Conservation (phyloP, 1,140 invertebrate genomes). For the Caenorhabditis latens region DNA sequence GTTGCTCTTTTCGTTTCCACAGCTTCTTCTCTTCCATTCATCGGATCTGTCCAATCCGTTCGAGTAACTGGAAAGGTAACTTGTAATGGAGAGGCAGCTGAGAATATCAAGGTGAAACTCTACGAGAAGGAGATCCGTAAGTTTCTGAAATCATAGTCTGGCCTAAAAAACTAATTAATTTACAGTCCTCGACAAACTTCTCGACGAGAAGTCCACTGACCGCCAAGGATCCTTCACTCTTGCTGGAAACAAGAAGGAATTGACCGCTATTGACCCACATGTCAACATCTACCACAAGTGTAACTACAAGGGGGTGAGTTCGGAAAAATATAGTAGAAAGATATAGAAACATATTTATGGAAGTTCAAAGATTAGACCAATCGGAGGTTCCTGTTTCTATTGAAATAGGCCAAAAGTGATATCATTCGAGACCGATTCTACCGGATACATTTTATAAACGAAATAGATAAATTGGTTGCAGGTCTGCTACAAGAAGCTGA, state of each 20-base stretch:
- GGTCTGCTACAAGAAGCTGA: slow-evolving; percentile 68
- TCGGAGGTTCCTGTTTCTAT: too few relatives aligned
- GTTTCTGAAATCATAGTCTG: not conserved
- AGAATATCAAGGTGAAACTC: slow-evolving; percentile 55
- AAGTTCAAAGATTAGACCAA: too few relatives aligned
- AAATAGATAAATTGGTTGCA: not conserved
- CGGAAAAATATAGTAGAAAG: not conserved
- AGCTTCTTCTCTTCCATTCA: slow-evolving; percentile 16
- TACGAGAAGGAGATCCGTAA: slow-evolving; percentile 57
- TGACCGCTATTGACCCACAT: slow-evolving; percentile 56
- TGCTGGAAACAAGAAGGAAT: slow-evolving; percentile 40
- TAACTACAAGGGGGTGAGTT: slow-evolving; percentile 33
- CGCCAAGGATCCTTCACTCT: slow-evolving; percentile 38
- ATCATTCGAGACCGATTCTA: slow-evolving; percentile 14
- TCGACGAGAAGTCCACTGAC: slow-evolving; percentile 55
- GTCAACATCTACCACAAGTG: slow-evolving; percentile 56
- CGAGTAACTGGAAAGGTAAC: slow-evolving; percentile 55
- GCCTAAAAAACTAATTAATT: not conserved
- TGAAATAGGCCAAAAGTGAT: not conserved
- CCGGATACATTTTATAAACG: not conserved
- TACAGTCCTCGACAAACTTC: slow-evolving; percentile 54
- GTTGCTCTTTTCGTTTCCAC: slow-evolving; percentile 5
- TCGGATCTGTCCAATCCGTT: slow-evolving; percentile 56
- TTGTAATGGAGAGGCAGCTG: slow-evolving; percentile 47
- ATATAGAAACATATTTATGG: too few relatives aligned